These are phyloP conservation scores for Phlogophora meticulosa DNA, from an alignment of 2,888 invertebrate genomes.

Conservation along the genomic window DNA sequence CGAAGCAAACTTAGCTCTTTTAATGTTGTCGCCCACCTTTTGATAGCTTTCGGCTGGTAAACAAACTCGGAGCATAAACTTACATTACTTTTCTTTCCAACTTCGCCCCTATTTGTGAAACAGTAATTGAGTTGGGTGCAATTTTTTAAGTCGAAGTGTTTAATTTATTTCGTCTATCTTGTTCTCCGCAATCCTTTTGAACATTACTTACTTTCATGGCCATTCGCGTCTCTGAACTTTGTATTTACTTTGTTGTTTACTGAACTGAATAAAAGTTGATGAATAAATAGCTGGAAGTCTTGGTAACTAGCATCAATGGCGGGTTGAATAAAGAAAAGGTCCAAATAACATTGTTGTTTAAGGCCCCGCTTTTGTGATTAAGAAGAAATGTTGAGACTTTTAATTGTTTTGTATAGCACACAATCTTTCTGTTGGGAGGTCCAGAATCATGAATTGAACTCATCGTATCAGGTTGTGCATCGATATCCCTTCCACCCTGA, in stretches of 20 bases:
- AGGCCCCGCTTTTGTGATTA: too few relatives aligned
- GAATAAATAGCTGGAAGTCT: slow-evolving; percentile 24
- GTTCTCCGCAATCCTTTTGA: slow-evolving; percentile 46
- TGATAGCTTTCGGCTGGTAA: slow-evolving; percentile 54
- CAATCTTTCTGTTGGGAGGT: too few relatives aligned
- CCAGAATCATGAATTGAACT: too few relatives aligned
- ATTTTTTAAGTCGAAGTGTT: slow-evolving; percentile 47
- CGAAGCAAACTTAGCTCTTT: slow-evolving; percentile 47
- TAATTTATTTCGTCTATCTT: slow-evolving; percentile 57
- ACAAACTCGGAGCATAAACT: slow-evolving; percentile 64
- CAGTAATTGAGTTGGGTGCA: slow-evolving; percentile 69
- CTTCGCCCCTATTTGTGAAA: slow-evolving; percentile 54
- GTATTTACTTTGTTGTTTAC: slow-evolving; percentile 32
- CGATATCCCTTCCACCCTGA: too few relatives aligned
- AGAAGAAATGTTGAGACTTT: too few relatives aligned
- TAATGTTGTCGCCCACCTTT: slow-evolving; percentile 53
- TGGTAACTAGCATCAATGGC: slow-evolving; percentile 20
- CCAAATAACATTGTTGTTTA: slow-evolving; percentile 24
- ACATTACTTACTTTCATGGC: slow-evolving; percentile 50
- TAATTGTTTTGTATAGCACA: too few relatives aligned
- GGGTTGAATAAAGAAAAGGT: slow-evolving; percentile 7
- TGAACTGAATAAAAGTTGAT: slow-evolving; percentile 28
- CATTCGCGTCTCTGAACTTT: slow-evolving; percentile 19
- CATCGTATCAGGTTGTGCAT: too few relatives aligned
- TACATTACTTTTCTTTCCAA: slow-evolving; percentile 70